Conservation (phyloP, 1,140 invertebrate genomes). For the Drosophila tsacasi region DNA sequence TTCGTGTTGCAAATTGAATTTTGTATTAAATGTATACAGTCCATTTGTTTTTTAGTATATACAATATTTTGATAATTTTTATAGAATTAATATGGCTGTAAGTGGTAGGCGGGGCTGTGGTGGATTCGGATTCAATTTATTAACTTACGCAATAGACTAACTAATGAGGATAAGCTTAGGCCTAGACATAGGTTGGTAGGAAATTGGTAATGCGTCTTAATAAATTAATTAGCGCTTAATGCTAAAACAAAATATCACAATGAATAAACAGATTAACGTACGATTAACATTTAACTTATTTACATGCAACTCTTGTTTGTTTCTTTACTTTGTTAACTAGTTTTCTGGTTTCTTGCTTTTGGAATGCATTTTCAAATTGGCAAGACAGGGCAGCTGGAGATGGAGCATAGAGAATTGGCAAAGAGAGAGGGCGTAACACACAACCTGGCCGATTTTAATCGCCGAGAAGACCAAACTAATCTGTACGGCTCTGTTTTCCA, state of each 20-base stretch:
- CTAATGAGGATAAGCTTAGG: slow-evolving; percentile 76
- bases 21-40: slow-evolving; percentile 28
- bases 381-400: slow-evolving; percentile 22
- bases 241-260: slow-evolving; percentile 77
- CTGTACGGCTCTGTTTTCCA: slow-evolving; percentile 63
- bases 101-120: slow-evolving; percentile 25
- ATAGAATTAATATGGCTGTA: slow-evolving; percentile 79
- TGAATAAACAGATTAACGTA: slow-evolving; percentile 76
- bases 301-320: slow-evolving; percentile 43
- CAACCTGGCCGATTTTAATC: slow-evolving; percentile 80
- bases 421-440: slow-evolving; percentile 60
- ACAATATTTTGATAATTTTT: slow-evolving; percentile 57
- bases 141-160: slow-evolving; percentile 63
- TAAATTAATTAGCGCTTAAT: slow-evolving; percentile 73
- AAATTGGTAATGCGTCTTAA: slow-evolving; percentile 39
- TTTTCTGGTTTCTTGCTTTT: slow-evolving; percentile 71
- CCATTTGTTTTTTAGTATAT: slow-evolving; percentile 37
- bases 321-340: slow-evolving; percentile 69
- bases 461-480: slow-evolving; percentile 67
- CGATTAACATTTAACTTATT: slow-evolving; percentile 63
- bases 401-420: slow-evolving; percentile 9
- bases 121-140: slow-evolving; percentile 44
- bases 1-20: slow-evolving; percentile 21
- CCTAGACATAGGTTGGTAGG: slow-evolving; percentile 27
- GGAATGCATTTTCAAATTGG: slow-evolving; percentile 76